Evolutionary conservation across 2,113 vertebrate genomes (phyloP).

Genomic region (Planiliza haematocheilus): DNA sequence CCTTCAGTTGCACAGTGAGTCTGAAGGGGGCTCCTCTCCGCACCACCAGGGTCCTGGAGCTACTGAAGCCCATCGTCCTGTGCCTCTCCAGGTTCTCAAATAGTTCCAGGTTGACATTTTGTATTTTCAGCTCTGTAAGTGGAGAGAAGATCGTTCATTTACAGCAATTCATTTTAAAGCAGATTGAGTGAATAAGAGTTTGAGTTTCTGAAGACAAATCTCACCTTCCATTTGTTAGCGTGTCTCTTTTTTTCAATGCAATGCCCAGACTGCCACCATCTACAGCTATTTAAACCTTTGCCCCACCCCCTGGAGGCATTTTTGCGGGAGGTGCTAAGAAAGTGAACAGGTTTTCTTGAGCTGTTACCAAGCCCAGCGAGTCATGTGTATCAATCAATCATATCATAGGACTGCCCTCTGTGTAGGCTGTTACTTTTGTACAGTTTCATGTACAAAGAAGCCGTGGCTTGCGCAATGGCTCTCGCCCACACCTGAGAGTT

Average conservation of each 20-base stretch:
- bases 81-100: constrained; percentile 71
- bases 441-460: not conserved
- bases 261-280: not conserved
- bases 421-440: not conserved
- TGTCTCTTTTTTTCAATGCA: not conserved
- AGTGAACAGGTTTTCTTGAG: constrained; percentile 3
- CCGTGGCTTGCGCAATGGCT: constrained; percentile 16
- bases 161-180: not conserved
- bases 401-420: not conserved
- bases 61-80: constrained; percentile 68
- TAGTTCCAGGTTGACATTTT: constrained; percentile 62
- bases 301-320: constrained; percentile 37
- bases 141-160: not conserved
- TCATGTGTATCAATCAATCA: not conserved
- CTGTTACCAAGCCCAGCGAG: constrained; percentile 1
- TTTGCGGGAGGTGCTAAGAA: not conserved
- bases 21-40: constrained; percentile 78
- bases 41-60: constrained; percentile 72
- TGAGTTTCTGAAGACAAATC: constrained; percentile 15
- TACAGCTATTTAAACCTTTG: constrained; percentile 51
- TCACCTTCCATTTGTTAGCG: constrained; percentile 75
- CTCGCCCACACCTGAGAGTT: not conserved
- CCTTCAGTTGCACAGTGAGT: constrained; percentile 62
- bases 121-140: constrained; percentile 61
- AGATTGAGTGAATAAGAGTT: not conserved